These are phyloP conservation scores for Cariama cristata DNA, from an alignment of 2,113 vertebrate genomes.

Conservation along the genomic window DNA sequence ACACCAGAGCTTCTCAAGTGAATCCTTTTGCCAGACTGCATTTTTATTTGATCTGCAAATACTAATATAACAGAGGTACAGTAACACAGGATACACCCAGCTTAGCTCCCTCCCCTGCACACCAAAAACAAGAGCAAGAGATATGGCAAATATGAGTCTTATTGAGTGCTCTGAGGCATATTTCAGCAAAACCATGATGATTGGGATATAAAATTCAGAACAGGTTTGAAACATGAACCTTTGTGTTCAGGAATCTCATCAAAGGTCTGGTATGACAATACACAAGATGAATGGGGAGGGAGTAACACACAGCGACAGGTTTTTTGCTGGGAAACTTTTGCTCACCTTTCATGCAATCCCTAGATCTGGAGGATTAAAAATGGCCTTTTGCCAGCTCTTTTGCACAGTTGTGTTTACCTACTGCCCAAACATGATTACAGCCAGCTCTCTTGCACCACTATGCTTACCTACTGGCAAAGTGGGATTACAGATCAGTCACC, in stretches of 20 bases:
- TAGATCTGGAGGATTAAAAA: neutral
- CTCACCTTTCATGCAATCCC: neutral
- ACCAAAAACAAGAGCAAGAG: neutral
- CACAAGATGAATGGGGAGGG: fast-evolving
- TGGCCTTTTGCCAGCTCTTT: neutral
- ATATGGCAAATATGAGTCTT: neutral
- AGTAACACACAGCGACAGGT: neutral
- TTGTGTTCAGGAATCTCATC: neutral
- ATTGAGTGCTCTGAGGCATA: too few species aligned
- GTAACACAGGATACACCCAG: neutral
- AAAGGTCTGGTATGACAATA: neutral
- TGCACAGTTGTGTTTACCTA: neutral
- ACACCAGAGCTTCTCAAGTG: neutral
- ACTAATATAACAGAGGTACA: too few species aligned
- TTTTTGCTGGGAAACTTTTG: neutral
- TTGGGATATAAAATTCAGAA: neutral
- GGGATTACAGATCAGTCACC: neutral
- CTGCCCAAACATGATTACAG: neutral
- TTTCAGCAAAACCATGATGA: neutral
- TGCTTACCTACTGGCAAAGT: neutral
- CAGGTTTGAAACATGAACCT: neutral
- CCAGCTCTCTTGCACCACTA: fast-evolving
- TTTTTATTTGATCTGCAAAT: neutral
- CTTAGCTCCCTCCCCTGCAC: neutral
- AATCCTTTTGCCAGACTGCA: neutral